Evolutionary conservation across 2,888 invertebrate genomes (phyloP).

Genomic region (Leptarthrus brevirostris): DNA sequence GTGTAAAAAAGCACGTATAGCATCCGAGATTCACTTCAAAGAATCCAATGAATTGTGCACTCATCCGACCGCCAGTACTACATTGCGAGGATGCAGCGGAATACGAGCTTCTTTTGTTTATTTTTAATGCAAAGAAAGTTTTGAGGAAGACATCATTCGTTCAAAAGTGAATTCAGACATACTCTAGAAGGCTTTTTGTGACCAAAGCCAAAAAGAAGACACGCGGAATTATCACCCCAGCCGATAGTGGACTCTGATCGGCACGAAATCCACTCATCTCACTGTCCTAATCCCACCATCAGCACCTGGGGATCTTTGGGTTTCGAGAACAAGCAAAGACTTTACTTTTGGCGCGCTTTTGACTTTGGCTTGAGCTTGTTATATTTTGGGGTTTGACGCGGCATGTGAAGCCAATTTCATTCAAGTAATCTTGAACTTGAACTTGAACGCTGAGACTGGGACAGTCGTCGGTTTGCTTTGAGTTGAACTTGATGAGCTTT

Average conservation of each 20-base stretch:
- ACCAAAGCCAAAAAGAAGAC: constrained; percentile 3
- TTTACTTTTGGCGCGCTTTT: constrained; percentile 33
- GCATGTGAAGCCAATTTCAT: constrained; percentile 6
- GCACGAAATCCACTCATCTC: neutral
- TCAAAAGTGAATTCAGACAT: no score
- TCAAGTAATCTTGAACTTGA: constrained; percentile 38
- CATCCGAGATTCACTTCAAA: constrained; percentile 5
- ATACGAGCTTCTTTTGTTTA: neutral
- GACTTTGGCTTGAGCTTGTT: neutral
- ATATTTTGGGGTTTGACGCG: constrained; percentile 22
- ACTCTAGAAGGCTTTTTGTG: constrained; percentile 15
- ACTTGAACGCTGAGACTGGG: constrained; percentile 24
- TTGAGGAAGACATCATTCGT: neutral
- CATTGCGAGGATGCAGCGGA: neutral
- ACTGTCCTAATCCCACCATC: neutral
- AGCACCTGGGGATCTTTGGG: constrained; percentile 21
- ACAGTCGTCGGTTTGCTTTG: neutral
- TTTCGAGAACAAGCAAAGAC: constrained; percentile 5
- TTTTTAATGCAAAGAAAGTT: constrained; percentile 11
- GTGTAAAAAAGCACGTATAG: neutral
- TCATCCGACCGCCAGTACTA: no score
- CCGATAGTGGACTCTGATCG: neutral
- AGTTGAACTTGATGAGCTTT: constrained; percentile 42
- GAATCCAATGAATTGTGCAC: neutral
- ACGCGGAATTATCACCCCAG: neutral